Evolutionary conservation across 2,113 vertebrate genomes (phyloP).

Genomic region (Choloepus hoffmanni): DNA sequence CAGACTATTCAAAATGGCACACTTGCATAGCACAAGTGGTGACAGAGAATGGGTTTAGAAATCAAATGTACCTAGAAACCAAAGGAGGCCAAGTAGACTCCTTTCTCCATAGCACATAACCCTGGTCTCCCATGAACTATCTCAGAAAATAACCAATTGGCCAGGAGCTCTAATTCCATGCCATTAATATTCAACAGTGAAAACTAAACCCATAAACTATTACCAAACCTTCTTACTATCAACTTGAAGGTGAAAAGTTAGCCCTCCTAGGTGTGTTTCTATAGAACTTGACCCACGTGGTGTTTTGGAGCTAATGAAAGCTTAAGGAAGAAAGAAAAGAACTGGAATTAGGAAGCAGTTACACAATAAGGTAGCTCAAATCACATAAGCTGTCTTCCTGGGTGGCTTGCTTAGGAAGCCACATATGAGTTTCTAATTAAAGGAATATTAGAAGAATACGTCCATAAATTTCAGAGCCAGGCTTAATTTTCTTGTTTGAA

Average conservation of each 20-base stretch:
- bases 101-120: not conserved
- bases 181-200: not conserved
- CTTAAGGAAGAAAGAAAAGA: constrained; percentile 63
- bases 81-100: not conserved
- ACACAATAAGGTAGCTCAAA: constrained; percentile 77
- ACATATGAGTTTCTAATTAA: constrained; percentile 83
- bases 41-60: not conserved
- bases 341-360: constrained; percentile 76
- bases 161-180: not conserved
- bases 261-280: constrained; percentile 62
- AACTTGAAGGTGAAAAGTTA: constrained; percentile 55
- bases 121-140: not conserved
- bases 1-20: not conserved
- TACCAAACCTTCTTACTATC: not conserved
- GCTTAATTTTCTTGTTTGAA: constrained; percentile 84
- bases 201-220: constrained; percentile 41
- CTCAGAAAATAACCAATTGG: not conserved
- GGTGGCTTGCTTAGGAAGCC: constrained; percentile 74
- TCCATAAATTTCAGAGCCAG: constrained; percentile 82
- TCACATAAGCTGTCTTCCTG: constrained; percentile 73
- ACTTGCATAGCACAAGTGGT: not conserved
- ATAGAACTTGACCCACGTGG: constrained; percentile 59
- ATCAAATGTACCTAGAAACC: not conserved
- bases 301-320: constrained; percentile 70
- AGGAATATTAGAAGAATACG: constrained; percentile 74